Evolutionary conservation across 2,888 invertebrate genomes (phyloP).

Genomic region (Prosapia bicincta): DNA sequence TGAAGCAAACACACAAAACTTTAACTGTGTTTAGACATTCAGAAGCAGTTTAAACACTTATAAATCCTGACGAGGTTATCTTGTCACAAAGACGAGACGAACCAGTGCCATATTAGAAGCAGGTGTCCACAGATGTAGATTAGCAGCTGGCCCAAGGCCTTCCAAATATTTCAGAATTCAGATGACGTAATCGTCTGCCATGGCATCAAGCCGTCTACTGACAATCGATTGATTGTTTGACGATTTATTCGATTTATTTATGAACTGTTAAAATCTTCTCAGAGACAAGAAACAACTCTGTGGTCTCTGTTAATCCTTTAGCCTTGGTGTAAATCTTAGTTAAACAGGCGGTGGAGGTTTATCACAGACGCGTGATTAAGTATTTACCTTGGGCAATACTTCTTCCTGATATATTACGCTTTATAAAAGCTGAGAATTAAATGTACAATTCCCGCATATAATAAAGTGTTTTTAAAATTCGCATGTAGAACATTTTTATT

Average conservation of each 20-base stretch:
- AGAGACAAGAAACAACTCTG: background rate
- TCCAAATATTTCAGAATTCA: background rate
- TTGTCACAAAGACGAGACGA: background rate
- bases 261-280: background rate
- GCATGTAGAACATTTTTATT: no score
- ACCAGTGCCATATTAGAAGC: background rate
- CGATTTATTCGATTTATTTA: background rate
- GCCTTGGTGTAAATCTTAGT: background rate
- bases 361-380: background rate
- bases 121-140: conserved; percentile 2
- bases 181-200: background rate
- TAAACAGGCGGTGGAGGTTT: background rate
- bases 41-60: background rate
- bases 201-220: background rate
- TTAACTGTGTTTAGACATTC: background rate
- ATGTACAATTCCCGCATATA: background rate
- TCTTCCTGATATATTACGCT: background rate
- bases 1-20: no score
- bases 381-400: background rate
- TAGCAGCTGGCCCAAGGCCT: background rate
- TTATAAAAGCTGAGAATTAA: background rate
- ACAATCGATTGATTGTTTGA: background rate
- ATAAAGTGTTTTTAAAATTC: no score
- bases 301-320: background rate
- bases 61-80: background rate